These are phyloP conservation scores for Xiphydria camelus DNA, from an alignment of 2,888 invertebrate genomes.

Conservation along the genomic window DNA sequence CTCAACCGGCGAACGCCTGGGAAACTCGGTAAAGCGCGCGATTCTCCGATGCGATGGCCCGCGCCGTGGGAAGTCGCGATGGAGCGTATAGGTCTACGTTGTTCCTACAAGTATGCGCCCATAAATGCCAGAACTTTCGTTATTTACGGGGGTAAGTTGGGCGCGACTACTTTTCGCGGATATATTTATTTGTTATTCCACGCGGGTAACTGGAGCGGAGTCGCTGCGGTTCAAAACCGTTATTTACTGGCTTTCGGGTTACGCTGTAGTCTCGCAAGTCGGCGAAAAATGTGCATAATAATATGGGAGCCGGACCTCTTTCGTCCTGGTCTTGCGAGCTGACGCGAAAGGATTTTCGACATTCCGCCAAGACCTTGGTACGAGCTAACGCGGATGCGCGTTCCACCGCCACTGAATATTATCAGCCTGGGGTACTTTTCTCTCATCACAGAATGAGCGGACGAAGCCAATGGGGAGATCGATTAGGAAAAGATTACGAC, in stretches of 20 bases:
- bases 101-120: conserved; percentile 40
- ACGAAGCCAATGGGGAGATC: too few relatives aligned
- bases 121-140: conserved; percentile 49
- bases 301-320: conserved; percentile 25
- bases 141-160: conserved; percentile 47
- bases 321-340: conserved; percentile 23
- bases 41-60: conserved; percentile 3
- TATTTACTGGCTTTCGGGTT: conserved; percentile 37
- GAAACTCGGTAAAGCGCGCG: neutral
- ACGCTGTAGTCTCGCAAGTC: conserved; percentile 29
- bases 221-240: conserved; percentile 29
- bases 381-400: too few relatives aligned
- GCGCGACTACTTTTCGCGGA: conserved; percentile 46
- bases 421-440: too few relatives aligned
- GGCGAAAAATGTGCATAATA: conserved; percentile 43
- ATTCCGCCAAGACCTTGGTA: conserved; percentile 19
- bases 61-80: conserved; percentile 9
- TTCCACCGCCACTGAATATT: too few relatives aligned
- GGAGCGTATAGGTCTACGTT: conserved; percentile 24
- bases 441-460: too few relatives aligned
- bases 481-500: too few relatives aligned
- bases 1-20: neutral
- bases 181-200: conserved; percentile 50
- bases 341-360: conserved; percentile 10
- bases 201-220: conserved; percentile 22